Conservation (phyloP, 2,797 vertebrate genomes). For the Craterocephalus amniculus region DNA sequence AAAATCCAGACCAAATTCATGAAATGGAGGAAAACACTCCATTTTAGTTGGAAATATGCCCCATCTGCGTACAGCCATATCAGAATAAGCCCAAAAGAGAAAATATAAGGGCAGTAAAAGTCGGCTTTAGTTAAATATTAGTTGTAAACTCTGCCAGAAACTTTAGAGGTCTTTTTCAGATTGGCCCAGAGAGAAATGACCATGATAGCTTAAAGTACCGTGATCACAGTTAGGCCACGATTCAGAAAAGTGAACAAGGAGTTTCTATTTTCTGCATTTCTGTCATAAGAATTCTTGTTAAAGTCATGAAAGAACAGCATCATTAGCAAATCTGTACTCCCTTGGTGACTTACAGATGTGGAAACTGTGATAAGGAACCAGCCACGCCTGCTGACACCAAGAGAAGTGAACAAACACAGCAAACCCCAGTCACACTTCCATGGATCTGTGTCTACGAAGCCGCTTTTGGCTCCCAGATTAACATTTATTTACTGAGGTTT, state of each 20-base stretch:
- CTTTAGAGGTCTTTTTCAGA: too few relatives aligned
- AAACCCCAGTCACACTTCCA: slow-evolving; percentile 24
- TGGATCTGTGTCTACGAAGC: slow-evolving; percentile 29
- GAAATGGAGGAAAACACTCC: too few relatives aligned
- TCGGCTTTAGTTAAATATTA: too few relatives aligned
- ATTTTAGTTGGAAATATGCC: too few relatives aligned
- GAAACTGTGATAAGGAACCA: neutral
- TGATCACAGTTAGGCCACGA: fast-evolving
- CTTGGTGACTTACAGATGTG: neutral
- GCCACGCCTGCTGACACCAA: slow-evolving; percentile 27
- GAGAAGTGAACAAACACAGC: slow-evolving; percentile 22
- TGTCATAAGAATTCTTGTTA: neutral
- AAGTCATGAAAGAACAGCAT: neutral
- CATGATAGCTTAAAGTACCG: too few relatives aligned
- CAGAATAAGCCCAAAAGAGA: too few relatives aligned
- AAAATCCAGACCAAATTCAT: too few relatives aligned
- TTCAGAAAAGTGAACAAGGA: neutral
- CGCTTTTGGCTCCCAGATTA: slow-evolving; percentile 44
- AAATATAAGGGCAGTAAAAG: too few relatives aligned
- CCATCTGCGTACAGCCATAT: too few relatives aligned
- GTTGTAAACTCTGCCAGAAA: too few relatives aligned
- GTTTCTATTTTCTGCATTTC: neutral
- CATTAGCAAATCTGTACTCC: slow-evolving; percentile 3
- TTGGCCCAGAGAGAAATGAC: too few relatives aligned
- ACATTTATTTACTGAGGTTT: slow-evolving; percentile 59